These are phyloP conservation scores for Allacma fusca DNA, from an alignment of 2,888 invertebrate species.

Conservation along the genomic window DNA sequence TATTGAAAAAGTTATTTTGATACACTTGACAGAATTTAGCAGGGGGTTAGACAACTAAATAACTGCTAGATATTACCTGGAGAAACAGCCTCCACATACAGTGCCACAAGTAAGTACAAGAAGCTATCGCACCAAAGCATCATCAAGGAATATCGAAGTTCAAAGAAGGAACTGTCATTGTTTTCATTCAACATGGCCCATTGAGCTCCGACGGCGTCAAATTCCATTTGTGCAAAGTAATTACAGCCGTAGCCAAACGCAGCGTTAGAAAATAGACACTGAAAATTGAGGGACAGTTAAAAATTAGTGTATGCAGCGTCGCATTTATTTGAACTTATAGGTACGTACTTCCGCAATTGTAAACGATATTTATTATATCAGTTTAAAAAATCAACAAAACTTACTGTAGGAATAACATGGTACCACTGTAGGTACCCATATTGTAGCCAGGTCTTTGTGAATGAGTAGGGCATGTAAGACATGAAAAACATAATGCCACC, in stretches of 20 bases:
- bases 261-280: slow-evolving; percentile 83
- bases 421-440: slow-evolving; percentile 54
- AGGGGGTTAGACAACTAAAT: not conserved
- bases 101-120: slow-evolving; percentile 68
- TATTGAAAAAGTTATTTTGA: not conserved
- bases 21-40: not conserved
- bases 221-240: slow-evolving; percentile 77
- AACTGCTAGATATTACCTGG: slow-evolving; percentile 65
- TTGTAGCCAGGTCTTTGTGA: slow-evolving; percentile 64
- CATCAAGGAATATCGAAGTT: slow-evolving; percentile 70
- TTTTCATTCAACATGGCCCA: slow-evolving; percentile 72
- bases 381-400: slow-evolving; percentile 44
- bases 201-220: slow-evolving; percentile 73
- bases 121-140: slow-evolving; percentile 76
- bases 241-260: slow-evolving; percentile 82
- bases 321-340: not conserved
- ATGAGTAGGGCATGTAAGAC: slow-evolving; percentile 65
- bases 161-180: slow-evolving; percentile 69
- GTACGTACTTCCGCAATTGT: not conserved
- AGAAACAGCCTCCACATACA: slow-evolving; percentile 71
- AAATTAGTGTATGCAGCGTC: not conserved
- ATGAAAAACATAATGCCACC: slow-evolving; percentile 67
- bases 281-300: slow-evolving; percentile 57
- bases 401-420: slow-evolving; percentile 62
- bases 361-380: not conserved